A percentile compares a stretch with the other conserved stretches of the same genome.
phyloP scores from a whole-genome alignment of 2,113 vertebrate genomes.

The Notarius lentiginosus region DNA sequence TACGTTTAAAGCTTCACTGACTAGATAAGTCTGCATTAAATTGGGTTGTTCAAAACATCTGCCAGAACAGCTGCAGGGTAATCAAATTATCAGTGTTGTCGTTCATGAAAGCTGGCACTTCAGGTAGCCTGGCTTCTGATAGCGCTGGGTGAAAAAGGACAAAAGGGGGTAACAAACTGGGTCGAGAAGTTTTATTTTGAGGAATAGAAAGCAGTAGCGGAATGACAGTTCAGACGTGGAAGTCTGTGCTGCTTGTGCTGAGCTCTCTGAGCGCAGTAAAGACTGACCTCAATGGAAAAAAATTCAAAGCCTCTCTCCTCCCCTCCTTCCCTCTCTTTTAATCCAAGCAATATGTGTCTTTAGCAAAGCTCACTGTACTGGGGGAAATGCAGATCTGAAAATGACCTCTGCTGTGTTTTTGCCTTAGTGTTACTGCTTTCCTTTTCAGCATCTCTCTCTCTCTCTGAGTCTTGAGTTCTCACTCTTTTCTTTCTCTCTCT shows the following conservation, averaged over 20 bases:
- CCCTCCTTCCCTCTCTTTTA: constrained; percentile 52
- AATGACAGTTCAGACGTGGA: constrained; percentile 28
- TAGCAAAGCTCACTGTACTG: constrained; percentile 39
- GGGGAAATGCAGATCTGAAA: constrained; percentile 30
- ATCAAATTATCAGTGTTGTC: not conserved
- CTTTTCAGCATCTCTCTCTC: constrained; percentile 2
- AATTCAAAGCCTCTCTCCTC: constrained; percentile 57
- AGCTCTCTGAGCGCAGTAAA: constrained; percentile 48
- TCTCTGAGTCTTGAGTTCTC: not conserved
- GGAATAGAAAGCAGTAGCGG: not conserved
- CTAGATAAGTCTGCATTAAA: not conserved
- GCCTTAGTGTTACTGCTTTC: not conserved
- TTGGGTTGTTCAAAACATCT: not conserved
- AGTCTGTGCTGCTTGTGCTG: constrained; percentile 11
- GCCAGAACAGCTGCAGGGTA: constrained; percentile 14
- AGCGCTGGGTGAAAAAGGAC: not conserved
- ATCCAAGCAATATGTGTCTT: constrained; percentile 63
- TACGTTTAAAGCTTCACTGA: not conserved
- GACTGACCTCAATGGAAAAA: constrained; percentile 63
- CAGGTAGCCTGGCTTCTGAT: not conserved
- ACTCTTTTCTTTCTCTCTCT: not conserved
- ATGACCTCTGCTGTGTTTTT: constrained; percentile 26
- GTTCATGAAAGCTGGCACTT: not conserved
- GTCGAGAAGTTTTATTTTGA: not conserved
- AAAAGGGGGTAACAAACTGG: not conserved